Percentiles rank a stretch among this genome's conserved stretches.
phyloP scores from a whole-genome alignment of 2,888 invertebrate genomes.

The Polyploca ridens region DNA sequence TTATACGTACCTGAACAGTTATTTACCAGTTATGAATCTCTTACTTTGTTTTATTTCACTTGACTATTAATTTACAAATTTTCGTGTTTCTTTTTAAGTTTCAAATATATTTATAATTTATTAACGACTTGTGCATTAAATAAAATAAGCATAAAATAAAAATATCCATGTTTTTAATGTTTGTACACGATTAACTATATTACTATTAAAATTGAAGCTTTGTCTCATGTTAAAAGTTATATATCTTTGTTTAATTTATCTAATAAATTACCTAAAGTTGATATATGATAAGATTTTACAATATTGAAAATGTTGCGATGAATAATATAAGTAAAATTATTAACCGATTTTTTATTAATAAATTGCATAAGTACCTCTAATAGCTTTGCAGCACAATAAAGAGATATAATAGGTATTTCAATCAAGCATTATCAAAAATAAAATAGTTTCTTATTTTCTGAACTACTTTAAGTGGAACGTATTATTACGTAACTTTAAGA shows the following conservation, averaged over 20 bases:
- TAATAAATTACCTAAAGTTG: background rate
- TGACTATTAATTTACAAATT: slow-evolving; percentile 22
- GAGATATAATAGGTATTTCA: background rate
- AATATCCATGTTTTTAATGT: background rate
- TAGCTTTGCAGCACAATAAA: background rate
- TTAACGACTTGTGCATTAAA: background rate
- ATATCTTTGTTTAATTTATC: background rate
- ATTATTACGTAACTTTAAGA: slow-evolving; percentile 12
- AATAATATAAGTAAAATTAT: background rate
- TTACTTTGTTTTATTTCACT: slow-evolving; percentile 6
- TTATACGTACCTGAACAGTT: slow-evolving; percentile 34
- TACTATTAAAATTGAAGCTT: background rate
- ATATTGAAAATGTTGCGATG: background rate
- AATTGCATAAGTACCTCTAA: background rate
- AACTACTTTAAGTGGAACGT: slow-evolving; percentile 16
- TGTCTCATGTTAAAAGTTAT: background rate
- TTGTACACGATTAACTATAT: background rate
- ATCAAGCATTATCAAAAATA: background rate
- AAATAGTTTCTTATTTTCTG: slow-evolving; percentile 3
- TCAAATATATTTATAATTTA: background rate
- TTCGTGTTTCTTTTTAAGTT: background rate
- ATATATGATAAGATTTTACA: slow-evolving; percentile 1
- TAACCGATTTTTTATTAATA: background rate
- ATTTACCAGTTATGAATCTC: slow-evolving; percentile 10
- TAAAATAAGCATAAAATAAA: too few relatives aligned